Base-by-base conservation (phyloP, 2,113 vertebrate species). In the Cichladusa arquata region DNA sequence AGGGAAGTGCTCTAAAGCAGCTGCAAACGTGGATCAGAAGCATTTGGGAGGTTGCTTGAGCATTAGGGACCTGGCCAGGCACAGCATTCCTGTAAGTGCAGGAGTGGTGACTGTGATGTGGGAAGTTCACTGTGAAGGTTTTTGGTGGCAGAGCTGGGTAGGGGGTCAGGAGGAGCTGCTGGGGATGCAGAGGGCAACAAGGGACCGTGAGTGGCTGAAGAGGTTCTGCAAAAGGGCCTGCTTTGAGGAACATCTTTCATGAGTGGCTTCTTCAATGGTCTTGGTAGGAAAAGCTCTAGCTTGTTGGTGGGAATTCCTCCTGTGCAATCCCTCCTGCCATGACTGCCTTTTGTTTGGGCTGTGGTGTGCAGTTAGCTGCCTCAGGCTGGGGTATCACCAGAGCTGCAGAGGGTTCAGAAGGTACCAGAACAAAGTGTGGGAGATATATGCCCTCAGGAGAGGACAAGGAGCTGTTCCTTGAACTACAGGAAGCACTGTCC, bases 361-460 rank as follows among this genome's bases (percentile, higher is more conserved):
- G 64, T 11, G n/a, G 31, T 28, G 6, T 9, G 12, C 12, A 25
- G 56, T 1, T 28, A 70, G 42, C 50, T 73, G 64, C 56, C 31
- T 34, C 38, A 15, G 15, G 47, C 0, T 29, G 70, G 7, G 25
- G 12, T 12, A 26, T 79, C 5, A 2, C 7, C 24, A 14, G 36
- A 60, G 61, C 51, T 74, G 33, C 23, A 54, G 61, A 50, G 33
- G 31, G 48, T 33, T 8, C 7, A 42, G 38, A 17, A 45, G 6
- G 1, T 2, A 8, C 57, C 40, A 60, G 44, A 51, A 9, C 8
- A 24, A 56, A 73, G 3, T 0, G 0, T 16, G 31, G 61, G 48
- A 61, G 34, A 22, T 2, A 1, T 1, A 0, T 12, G 15, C 0
- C 4, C 26, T 34, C 20, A 29, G 60, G 0, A 38, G 34, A 79